A percentile compares a stretch with the other conserved stretches of the same genome.
phyloP scores from a whole-genome alignment of 2,888 invertebrate species.

The Sylvicola cinctus region DNA sequence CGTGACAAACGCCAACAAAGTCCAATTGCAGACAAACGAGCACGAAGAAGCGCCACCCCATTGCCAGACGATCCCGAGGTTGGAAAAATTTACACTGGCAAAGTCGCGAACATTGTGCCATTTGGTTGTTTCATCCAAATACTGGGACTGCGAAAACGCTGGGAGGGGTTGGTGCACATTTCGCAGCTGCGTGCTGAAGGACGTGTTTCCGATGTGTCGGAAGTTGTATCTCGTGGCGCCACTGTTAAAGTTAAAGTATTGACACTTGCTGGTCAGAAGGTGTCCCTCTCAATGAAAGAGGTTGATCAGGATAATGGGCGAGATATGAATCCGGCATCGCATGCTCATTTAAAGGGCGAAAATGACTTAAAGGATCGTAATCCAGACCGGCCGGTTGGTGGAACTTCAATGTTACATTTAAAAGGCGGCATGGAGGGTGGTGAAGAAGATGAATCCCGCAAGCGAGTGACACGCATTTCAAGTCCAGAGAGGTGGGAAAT shows the following conservation, averaged over 20 bases:
- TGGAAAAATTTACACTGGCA: conserved; percentile 77
- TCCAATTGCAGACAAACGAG: conserved; percentile 10
- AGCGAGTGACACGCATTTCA: conserved; percentile 76
- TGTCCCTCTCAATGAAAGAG: conserved; percentile 92
- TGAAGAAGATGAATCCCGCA: conserved; percentile 61
- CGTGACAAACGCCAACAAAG: conserved; percentile 7
- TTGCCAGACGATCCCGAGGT: conserved; percentile 55
- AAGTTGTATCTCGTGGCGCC: conserved; percentile 78
- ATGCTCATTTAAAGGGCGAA: conserved; percentile 38
- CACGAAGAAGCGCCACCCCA: conserved; percentile 17
- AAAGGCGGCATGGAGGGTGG: conserved; percentile 43
- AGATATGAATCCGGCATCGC: conserved; percentile 76
- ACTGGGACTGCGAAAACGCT: conserved; percentile 68
- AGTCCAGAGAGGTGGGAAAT: conserved; percentile 97
- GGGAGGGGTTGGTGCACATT: conserved; percentile 95
- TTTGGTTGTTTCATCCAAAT: conserved; percentile 97
- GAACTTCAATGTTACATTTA: conserved; percentile 33
- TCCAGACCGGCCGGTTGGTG: conserved; percentile 70
- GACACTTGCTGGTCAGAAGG: conserved; percentile 83
- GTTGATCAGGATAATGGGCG: conserved; percentile 88
- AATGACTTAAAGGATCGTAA: conserved; percentile 45
- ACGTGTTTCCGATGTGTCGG: conserved; percentile 80
- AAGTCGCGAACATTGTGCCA: conserved; percentile 88
- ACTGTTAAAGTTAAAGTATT: conserved; percentile 84
- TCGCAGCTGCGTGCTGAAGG: conserved; percentile 86